Percentiles rank a stretch among this genome's conserved stretches.
Conservation (phyloP, 2,113 vertebrate species). For the Agapornis roseicollis region DNA sequence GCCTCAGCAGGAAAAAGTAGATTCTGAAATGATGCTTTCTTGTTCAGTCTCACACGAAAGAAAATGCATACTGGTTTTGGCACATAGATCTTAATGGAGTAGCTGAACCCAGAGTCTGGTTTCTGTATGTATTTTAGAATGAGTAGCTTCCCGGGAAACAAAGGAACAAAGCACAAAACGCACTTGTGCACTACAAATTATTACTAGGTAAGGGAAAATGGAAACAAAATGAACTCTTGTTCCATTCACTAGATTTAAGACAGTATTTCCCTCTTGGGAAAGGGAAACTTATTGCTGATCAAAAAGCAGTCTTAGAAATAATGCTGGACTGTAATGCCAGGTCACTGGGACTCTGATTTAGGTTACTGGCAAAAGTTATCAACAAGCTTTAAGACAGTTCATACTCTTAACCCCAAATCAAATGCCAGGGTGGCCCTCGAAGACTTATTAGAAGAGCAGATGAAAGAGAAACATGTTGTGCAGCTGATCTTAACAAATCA, state of each 20-base stretch:
- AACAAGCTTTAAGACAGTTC: neutral
- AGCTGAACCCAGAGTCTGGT: neutral
- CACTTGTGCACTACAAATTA: neutral
- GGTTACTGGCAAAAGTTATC: neutral
- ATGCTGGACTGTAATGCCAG: neutral
- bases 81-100: neutral
- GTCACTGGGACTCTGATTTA: neutral
- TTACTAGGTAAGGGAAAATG: neutral
- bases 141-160: neutral
- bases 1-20: neutral
- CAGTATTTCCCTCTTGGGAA: constrained; percentile 20
- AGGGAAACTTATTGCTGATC: neutral
- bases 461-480: neutral
- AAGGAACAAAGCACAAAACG: neutral
- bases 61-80: neutral
- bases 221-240: neutral
- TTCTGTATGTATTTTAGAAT: neutral
- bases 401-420: neutral
- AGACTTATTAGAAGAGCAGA: neutral
- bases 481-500: neutral
- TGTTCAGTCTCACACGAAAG: neutral
- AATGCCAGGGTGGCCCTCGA: neutral
- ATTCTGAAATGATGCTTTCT: neutral
- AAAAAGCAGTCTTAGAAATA: neutral
- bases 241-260: neutral